These are phyloP conservation scores for Esperia sulphurella DNA, from an alignment of 2,888 invertebrate species.

Conservation along the genomic window DNA sequence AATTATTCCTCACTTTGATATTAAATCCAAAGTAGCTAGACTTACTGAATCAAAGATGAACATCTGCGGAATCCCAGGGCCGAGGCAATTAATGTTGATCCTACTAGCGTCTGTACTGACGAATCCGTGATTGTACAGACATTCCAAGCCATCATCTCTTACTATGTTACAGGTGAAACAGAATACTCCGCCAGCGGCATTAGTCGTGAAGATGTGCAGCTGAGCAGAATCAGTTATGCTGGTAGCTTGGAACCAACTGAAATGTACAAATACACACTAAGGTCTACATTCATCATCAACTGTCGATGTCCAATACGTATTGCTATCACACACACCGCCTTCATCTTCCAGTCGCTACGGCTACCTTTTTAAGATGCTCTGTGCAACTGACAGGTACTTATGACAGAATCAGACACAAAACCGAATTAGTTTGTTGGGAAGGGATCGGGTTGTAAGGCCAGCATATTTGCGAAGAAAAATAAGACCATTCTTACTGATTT, in stretches of 20 bases:
- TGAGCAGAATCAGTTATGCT: conserved; percentile 85
- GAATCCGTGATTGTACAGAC: conserved; percentile 84
- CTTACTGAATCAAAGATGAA: conserved; percentile 80
- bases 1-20: no score
- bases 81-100: conserved; percentile 88
- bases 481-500: no score
- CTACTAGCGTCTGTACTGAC: conserved; percentile 84
- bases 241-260: conserved; percentile 92
- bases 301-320: no score
- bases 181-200: conserved; percentile 67
- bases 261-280: conserved; percentile 9
- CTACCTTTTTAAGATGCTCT: no score
- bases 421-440: no score
- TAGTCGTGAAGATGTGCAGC: conserved; percentile 89
- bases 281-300: no score
- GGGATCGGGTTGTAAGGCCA: no score
- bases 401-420: no score
- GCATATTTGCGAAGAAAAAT: no score
- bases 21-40: not conserved
- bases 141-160: conserved; percentile 72
- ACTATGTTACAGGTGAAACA: conserved; percentile 88
- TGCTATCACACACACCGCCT: no score
- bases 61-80: conserved; percentile 90
- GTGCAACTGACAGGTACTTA: no score
- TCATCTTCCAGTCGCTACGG: no score